These are phyloP conservation scores for Danio albolineatus DNA, from an alignment of 2,797 vertebrate genomes.

Conservation along the genomic window DNA sequence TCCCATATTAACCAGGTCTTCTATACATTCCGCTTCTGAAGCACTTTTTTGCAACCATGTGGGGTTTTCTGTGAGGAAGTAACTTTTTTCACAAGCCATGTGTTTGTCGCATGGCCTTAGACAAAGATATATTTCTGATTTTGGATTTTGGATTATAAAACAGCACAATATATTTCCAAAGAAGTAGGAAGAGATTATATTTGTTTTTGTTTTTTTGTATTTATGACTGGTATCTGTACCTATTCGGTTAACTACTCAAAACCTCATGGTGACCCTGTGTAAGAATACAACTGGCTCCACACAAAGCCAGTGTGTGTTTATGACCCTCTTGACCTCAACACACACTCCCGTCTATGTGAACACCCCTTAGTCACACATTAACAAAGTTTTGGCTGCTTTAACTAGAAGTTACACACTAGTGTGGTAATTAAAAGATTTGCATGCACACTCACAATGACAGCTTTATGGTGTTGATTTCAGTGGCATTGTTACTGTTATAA, in stretches of 20 bases:
- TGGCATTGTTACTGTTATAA: background rate
- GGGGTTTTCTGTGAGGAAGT: constrained; percentile 10
- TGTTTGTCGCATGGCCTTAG: constrained; percentile 1
- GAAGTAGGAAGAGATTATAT: background rate
- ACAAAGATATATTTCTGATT: background rate
- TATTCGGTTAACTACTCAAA: constrained; percentile 31
- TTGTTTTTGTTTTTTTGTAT: background rate
- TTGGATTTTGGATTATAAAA: background rate
- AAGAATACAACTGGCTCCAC: constrained; percentile 66
- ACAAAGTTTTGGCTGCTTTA: background rate
- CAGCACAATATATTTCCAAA: background rate
- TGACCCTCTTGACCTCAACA: constrained; percentile 56
- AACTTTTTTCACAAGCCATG: constrained; percentile 1
- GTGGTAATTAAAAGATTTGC: background rate
- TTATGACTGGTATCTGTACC: background rate
- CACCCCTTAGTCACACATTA: constrained; percentile 26
- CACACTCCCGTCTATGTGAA: background rate
- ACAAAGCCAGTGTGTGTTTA: constrained; percentile 63
- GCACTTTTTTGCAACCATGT: background rate
- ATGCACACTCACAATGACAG: background rate
- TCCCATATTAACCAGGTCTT: background rate
- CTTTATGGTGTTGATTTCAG: background rate
- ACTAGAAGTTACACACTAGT: background rate
- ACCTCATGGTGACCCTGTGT: constrained; percentile 63
- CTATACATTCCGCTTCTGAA: background rate